Conservation (phyloP, 1,140 invertebrate genomes). For the Drosophila auraria region DNA sequence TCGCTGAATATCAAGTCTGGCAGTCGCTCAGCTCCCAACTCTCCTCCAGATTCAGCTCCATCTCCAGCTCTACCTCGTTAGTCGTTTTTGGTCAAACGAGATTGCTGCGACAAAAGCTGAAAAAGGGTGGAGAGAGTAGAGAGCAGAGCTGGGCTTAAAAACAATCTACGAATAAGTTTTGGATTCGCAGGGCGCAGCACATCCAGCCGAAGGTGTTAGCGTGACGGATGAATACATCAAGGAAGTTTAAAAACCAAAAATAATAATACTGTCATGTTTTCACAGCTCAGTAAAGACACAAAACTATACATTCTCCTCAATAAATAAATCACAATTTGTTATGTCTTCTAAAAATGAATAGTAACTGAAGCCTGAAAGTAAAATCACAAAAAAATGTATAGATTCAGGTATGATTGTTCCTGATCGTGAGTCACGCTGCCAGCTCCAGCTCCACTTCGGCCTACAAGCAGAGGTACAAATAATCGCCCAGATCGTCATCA, state of each 20-base stretch:
- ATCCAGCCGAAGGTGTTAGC: conserved; percentile 13
- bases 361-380: too few species aligned
- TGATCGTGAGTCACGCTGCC: conserved; percentile 28
- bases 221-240: conserved; percentile 1
- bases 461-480: conserved; percentile 63
- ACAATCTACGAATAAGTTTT: conserved; percentile 55
- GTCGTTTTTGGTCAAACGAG: conserved; percentile 81
- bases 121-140: conserved; percentile 41
- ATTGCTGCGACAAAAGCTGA: conserved; percentile 70
- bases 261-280: too few species aligned
- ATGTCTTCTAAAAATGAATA: too few species aligned
- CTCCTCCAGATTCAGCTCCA: conserved; percentile 4
- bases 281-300: too few species aligned
- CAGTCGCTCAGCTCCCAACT: conserved; percentile 64
- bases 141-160: conserved; percentile 12
- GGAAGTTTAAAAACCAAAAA: background rate
- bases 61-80: conserved; percentile 65
- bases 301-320: too few species aligned
- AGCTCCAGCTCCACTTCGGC: conserved; percentile 10
- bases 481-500: conserved; percentile 72
- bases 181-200: conserved; percentile 60
- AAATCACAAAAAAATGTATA: background rate
- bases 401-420: too few species aligned
- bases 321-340: too few species aligned
- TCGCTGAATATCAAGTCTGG: conserved; percentile 72